Evolutionary conservation across 2,113 vertebrate genomes (phyloP).

Genomic region (Anarrhichthys ocellatus): DNA sequence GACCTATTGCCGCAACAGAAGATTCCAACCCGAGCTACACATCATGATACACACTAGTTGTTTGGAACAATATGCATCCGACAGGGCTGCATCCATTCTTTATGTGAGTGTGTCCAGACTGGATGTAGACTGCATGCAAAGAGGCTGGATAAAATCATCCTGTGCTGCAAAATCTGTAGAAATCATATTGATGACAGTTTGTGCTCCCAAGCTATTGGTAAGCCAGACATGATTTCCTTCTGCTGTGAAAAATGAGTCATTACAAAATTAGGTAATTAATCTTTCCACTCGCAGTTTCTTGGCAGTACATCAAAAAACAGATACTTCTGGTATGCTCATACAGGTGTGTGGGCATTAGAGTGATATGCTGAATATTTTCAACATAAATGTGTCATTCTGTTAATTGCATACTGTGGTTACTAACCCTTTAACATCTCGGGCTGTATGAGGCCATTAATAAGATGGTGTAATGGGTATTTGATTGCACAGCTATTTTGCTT

Average conservation of each 20-base stretch:
- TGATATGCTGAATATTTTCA: too few species aligned
- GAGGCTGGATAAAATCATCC: not conserved
- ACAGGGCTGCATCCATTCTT: not conserved
- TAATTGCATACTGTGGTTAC: too few species aligned
- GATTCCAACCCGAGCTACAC: not conserved
- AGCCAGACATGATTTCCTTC: not conserved
- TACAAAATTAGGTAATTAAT: not conserved
- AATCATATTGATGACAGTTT: not conserved
- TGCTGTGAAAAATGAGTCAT: not conserved
- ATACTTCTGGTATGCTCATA: too few species aligned
- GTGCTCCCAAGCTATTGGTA: not conserved
- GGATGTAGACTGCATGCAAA: not conserved
- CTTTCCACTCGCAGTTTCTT: not conserved
- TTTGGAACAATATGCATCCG: not conserved
- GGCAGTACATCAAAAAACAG: too few species aligned
- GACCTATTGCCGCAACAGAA: not conserved
- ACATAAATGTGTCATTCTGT: too few species aligned
- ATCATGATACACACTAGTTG: not conserved
- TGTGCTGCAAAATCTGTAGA: not conserved
- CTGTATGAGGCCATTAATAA: too few species aligned
- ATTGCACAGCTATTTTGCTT: too few species aligned
- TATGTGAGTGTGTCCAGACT: not conserved
- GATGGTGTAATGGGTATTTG: too few species aligned
- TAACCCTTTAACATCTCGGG: too few species aligned
- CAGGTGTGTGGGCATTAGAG: too few species aligned